Evolutionary conservation across 2,797 vertebrate genomes (phyloP), one percentile per base, ranked within the genome.

Genomic region (Gallinago solitaria): DNA sequence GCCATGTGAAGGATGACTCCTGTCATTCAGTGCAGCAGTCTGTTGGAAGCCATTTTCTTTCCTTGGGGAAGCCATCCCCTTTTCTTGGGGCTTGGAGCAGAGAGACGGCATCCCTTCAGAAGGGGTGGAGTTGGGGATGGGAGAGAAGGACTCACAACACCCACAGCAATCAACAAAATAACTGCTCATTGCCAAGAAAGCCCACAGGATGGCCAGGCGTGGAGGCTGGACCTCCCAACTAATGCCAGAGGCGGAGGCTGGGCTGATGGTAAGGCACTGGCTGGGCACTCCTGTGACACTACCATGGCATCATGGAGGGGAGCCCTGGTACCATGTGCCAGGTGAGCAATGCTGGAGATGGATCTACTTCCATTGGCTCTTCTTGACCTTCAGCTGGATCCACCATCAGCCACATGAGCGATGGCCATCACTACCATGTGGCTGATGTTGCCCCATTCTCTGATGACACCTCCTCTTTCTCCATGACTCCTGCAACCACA

Each of bases 181-280:
- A 37, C 17, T 27, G 24, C 57, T 17, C 11, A 60, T 27, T 60
- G 57, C 35, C 7, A 23, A n/a, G 56, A 59, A 43, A 81, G 23
- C 23, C 35, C 1, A 0, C 24, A 50, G 35, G 7, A 41, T 30
- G 45, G 11, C 30, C 35, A 47, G 18, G 14, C 0, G 0, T 0
- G 5, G 53, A 41, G 28, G 23, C 41, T n/a, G 17, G 20, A 21
- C 33, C 27, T 47, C 28, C 14, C 0, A 2, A 28, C 28, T 59
- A 69, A n/a, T 11, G 33, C 33, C 43, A 68, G n/a, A n/a, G 23
- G 28, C 1, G 2, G n/a, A 54, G 41, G 27, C 33, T 28, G 24
- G 14, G 78, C 54, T 1, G 5, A 24, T 23, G 33, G 15, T n/a
- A 41, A 23, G 19, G 24, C 3, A 3, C 28, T 59, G 43, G 14